Evolutionary conservation across 1,140 invertebrate genomes (phyloP).

Genomic region (Branchinecta lynchi): DNA sequence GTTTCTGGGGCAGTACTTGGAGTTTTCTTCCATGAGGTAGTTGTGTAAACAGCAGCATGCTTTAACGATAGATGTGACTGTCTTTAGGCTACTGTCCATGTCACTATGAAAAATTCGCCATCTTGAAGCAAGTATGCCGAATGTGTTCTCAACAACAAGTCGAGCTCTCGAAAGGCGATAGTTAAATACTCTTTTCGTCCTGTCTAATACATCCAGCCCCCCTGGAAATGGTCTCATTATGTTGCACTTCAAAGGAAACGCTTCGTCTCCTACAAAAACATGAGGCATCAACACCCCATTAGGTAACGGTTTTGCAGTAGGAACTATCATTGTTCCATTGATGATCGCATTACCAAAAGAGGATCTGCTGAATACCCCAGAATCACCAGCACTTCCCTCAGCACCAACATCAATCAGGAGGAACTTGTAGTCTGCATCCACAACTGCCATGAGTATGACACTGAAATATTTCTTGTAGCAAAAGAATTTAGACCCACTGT

Average conservation of each 20-base stretch:
- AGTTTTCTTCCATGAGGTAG: constrained; percentile 16
- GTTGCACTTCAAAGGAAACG: neutral
- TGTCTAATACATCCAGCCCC: neutral
- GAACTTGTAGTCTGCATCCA: neutral
- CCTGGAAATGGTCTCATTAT: constrained; percentile 12
- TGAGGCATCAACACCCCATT: neutral
- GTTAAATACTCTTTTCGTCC: constrained; percentile 27
- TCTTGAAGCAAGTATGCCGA: constrained; percentile 24
- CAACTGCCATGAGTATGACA: no score
- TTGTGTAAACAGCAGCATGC: constrained; percentile 19
- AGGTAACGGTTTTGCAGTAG: neutral
- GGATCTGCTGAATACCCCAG: neutral
- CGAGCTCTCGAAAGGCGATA: constrained; percentile 28
- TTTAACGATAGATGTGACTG: constrained; percentile 1
- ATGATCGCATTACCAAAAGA: neutral
- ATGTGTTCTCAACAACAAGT: constrained; percentile 26
- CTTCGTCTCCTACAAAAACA: constrained; percentile 26
- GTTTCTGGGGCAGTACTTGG: neutral
- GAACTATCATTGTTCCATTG: neutral
- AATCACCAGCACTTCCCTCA: neutral
- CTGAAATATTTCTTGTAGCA: no score
- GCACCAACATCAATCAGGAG: neutral
- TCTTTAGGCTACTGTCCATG: constrained; percentile 13
- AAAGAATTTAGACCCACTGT: constrained; percentile 20
- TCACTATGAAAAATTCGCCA: constrained; percentile 21